Percentiles rank a stretch among this genome's conserved stretches.
Evolutionary conservation across 2,888 invertebrate species (phyloP).

Genomic region (Aromia moschata): DNA sequence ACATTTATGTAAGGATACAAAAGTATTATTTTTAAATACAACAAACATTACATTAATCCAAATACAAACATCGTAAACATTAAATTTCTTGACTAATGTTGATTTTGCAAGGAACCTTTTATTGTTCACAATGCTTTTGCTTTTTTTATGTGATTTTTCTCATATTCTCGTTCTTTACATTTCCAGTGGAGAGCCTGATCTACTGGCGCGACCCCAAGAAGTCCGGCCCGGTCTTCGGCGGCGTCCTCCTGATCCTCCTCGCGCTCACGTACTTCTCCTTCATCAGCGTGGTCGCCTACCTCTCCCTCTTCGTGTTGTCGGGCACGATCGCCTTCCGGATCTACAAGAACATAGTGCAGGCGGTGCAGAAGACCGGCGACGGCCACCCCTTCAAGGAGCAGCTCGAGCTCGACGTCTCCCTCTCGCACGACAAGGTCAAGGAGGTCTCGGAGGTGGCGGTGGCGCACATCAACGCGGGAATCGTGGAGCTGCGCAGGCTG

Average conservation of each 20-base stretch:
- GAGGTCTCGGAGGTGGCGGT: conserved; percentile 71
- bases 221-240: conserved; percentile 93
- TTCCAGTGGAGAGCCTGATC: conserved; percentile 89
- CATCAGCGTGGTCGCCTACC: conserved; percentile 94
- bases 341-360: conserved; percentile 94
- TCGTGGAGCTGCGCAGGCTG: conserved; percentile 86
- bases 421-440: conserved; percentile 87
- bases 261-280: conserved; percentile 95
- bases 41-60: too few relatives aligned
- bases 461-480: conserved; percentile 84
- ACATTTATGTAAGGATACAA: too few relatives aligned
- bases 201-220: conserved; percentile 98
- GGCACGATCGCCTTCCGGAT: conserved; percentile 94
- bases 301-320: conserved; percentile 83
- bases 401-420: conserved; percentile 86
- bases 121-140: too few relatives aligned
- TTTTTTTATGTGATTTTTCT: too few relatives aligned
- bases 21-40: too few relatives aligned
- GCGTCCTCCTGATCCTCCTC: conserved; percentile 86
- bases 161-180: conserved; percentile 5
- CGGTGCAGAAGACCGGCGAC: conserved; percentile 95
- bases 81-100: too few relatives aligned
- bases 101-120: too few relatives aligned
- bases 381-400: conserved; percentile 97
- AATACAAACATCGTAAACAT: too few relatives aligned